phyloP scores from a whole-genome alignment of 2,888 invertebrate species.

The Sphinx pinastri region DNA sequence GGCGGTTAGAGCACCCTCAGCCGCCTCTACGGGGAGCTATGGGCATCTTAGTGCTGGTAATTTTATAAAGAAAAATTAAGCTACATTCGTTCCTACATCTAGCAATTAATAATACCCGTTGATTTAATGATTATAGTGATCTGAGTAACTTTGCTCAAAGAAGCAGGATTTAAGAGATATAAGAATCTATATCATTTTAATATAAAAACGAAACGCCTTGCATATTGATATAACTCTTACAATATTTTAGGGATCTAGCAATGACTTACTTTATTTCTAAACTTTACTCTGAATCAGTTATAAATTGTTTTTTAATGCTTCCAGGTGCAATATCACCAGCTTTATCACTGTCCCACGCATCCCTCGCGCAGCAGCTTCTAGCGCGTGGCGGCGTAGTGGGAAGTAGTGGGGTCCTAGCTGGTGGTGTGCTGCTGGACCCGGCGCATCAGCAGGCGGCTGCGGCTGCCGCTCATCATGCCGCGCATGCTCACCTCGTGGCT shows the following conservation, averaged over 20 bases:
- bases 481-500: constrained; percentile 88
- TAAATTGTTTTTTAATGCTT: constrained; percentile 35
- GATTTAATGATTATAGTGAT: no score
- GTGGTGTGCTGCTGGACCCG: constrained; percentile 74
- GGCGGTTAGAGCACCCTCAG: constrained; percentile 93
- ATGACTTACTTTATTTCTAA: constrained; percentile 25
- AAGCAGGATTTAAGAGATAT: no score
- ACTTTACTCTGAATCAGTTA: constrained; percentile 15
- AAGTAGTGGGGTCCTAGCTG: constrained; percentile 72
- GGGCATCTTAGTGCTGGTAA: constrained; percentile 97
- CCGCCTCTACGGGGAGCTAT: constrained; percentile 94
- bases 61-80: constrained; percentile 28
- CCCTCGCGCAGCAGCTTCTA: constrained; percentile 74
- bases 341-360: constrained; percentile 85
- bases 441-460: constrained; percentile 80
- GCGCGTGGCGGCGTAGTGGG: constrained; percentile 75
- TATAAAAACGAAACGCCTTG: no score
- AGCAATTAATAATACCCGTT: no score
- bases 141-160: no score
- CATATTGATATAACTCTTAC: no score
- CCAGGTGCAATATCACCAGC: constrained; percentile 93
- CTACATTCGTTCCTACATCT: no score
- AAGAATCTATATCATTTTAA: no score
- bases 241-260: no score
- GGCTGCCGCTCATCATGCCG: constrained; percentile 77